These are phyloP conservation scores for Psittacula cyanocephala DNA, from an alignment of 2,113 vertebrate species.

Conservation along the genomic window DNA sequence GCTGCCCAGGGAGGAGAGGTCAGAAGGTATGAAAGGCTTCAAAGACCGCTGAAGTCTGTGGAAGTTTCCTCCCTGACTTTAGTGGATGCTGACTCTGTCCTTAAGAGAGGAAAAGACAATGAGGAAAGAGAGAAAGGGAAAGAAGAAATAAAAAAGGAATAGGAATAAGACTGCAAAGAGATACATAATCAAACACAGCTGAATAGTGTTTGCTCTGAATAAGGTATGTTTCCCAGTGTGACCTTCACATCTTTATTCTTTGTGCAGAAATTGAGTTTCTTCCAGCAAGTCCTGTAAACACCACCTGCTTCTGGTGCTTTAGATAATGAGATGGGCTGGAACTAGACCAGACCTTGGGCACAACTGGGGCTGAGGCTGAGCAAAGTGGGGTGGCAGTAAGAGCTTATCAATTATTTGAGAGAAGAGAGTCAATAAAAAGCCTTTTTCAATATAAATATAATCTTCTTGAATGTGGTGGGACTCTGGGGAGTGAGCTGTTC, in stretches of 20 bases:
- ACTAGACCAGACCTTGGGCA: constrained; percentile 27
- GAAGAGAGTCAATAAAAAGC: constrained; percentile 28
- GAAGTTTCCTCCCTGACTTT: neutral
- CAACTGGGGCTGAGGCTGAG: neutral
- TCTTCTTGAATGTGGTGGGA: neutral
- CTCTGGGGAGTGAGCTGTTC: constrained; percentile 27
- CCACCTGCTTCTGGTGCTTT: constrained; percentile 40
- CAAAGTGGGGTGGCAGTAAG: neutral
- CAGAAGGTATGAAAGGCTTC: neutral
- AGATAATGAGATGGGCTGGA: constrained; percentile 37
- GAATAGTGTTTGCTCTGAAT: neutral
- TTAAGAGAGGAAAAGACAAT: neutral
- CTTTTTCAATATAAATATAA: neutral
- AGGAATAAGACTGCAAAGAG: neutral
- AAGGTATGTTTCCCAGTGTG: neutral
- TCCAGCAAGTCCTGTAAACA: constrained; percentile 33
- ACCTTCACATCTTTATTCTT: constrained; percentile 9
- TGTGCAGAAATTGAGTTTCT: neutral
- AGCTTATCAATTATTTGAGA: constrained; percentile 60
- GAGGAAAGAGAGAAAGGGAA: neutral
- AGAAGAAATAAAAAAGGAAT: neutral
- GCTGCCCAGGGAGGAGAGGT: neutral
- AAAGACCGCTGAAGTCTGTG: neutral
- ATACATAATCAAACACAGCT: neutral
- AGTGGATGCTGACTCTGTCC: neutral